Evolutionary conservation across 2,888 invertebrate species (phyloP).

Genomic region (Spodoptera littoralis): DNA sequence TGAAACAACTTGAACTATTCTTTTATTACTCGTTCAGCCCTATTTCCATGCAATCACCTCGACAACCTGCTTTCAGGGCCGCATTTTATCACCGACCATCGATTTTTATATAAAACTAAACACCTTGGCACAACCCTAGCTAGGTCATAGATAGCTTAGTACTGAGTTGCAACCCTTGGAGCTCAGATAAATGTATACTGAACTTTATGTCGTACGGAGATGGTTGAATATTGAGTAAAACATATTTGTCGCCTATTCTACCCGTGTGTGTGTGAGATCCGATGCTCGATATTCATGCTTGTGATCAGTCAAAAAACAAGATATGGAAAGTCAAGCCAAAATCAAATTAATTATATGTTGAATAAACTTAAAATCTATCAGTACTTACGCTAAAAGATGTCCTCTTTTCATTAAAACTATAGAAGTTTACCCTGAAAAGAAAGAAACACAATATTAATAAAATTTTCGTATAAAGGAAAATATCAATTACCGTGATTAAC

Average conservation of each 20-base stretch:
- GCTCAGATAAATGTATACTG: too few relatives aligned
- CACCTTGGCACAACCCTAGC: constrained; percentile 34
- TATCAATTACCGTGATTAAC: background rate
- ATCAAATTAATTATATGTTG: too few relatives aligned
- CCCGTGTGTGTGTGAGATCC: too few relatives aligned
- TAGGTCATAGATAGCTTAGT: constrained; percentile 11
- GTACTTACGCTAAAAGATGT: too few relatives aligned
- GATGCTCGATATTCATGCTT: too few relatives aligned
- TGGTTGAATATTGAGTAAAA: too few relatives aligned
- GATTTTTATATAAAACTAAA: constrained; percentile 47
- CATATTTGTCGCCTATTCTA: too few relatives aligned
- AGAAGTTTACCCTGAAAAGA: constrained; percentile 45
- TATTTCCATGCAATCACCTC: constrained; percentile 16
- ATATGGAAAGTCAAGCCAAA: too few relatives aligned
- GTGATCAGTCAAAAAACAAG: too few relatives aligned
- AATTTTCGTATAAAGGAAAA: background rate
- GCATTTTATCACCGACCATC: constrained; percentile 42
- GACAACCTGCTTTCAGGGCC: constrained; percentile 9
- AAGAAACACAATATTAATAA: constrained; percentile 15
- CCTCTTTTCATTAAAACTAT: too few relatives aligned
- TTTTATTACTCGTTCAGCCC: constrained; percentile 13
- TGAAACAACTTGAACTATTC: background rate
- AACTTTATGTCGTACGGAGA: too few relatives aligned
- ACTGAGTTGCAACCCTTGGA: constrained; percentile 2
- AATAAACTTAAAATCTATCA: too few relatives aligned